Conservation (phyloP, 1,140 invertebrate genomes). For the Parapsyche elsis region DNA sequence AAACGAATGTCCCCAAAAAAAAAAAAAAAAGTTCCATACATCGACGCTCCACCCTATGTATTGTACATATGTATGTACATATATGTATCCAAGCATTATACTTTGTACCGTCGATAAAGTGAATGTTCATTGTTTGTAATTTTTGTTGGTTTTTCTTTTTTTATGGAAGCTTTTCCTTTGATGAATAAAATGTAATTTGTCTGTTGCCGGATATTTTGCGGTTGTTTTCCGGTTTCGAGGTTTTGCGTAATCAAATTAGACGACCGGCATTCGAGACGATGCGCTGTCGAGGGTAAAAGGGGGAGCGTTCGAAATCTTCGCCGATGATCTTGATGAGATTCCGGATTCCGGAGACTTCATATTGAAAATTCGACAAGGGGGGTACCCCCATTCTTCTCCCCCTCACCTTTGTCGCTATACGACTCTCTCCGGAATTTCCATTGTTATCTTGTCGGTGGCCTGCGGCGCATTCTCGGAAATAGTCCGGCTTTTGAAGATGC, state of each 20-base stretch:
- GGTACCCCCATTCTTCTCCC: no score
- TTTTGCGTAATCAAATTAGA: conserved; percentile 5
- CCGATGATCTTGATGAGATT: conserved; percentile 10
- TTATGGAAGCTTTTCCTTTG: no score
- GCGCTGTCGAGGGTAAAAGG: neutral
- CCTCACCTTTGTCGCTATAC: neutral
- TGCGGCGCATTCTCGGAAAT: neutral
- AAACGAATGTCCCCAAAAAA: no score
- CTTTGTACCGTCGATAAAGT: no score
- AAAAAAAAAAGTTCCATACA: no score
- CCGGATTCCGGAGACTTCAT: conserved; percentile 6
- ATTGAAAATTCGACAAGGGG: neutral
- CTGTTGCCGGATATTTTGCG: neutral
- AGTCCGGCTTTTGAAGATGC: neutral
- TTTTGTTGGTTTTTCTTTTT: no score
- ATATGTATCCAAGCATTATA: no score
- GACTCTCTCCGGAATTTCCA: neutral
- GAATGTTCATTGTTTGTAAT: no score
- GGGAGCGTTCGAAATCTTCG: neutral
- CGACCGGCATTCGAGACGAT: neutral
- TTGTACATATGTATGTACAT: no score
- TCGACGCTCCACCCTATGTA: no score
- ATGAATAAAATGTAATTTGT: neutral
- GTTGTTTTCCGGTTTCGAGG: neutral
- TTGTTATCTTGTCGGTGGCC: neutral